These are phyloP conservation scores for Pterophyllum scalare DNA, from an alignment of 2,113 vertebrate species.

Conservation along the genomic window DNA sequence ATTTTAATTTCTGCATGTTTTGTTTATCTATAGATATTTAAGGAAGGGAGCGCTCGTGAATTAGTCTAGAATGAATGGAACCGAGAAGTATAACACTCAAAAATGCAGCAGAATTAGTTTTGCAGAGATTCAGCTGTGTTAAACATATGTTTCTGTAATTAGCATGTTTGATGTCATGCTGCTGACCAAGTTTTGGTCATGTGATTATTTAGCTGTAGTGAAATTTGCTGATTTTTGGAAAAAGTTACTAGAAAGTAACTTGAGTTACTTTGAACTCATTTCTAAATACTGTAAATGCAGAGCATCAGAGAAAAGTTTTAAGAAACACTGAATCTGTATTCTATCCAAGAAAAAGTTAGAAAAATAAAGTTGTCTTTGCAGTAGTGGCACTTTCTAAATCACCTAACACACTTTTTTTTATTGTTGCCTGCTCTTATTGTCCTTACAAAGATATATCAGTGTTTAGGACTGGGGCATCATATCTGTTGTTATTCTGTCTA, in stretches of 20 bases:
- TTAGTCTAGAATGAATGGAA: neutral
- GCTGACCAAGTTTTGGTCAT: neutral
- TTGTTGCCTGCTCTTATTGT: too few relatives aligned
- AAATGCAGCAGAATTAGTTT: neutral
- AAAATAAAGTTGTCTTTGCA: neutral
- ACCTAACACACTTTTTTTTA: too few relatives aligned
- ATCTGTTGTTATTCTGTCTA: neutral
- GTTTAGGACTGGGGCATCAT: neutral
- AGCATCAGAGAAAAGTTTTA: neutral
- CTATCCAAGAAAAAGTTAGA: neutral
- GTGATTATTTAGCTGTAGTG: neutral
- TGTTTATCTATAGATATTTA: constrained; percentile 2
- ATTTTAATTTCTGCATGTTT: constrained; percentile 53
- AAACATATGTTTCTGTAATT: neutral
- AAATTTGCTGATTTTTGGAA: neutral
- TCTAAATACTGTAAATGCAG: neutral
- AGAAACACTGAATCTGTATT: neutral
- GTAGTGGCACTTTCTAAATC: neutral
- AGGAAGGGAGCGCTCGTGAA: neutral
- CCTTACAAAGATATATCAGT: neutral
- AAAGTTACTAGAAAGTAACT: neutral
- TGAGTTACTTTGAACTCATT: neutral
- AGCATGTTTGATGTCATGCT: neutral
- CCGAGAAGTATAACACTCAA: neutral
- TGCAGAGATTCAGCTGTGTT: neutral